Evolutionary conservation across 2,797 vertebrate genomes (phyloP).

Genomic region (Arctocebus calabarensis): DNA sequence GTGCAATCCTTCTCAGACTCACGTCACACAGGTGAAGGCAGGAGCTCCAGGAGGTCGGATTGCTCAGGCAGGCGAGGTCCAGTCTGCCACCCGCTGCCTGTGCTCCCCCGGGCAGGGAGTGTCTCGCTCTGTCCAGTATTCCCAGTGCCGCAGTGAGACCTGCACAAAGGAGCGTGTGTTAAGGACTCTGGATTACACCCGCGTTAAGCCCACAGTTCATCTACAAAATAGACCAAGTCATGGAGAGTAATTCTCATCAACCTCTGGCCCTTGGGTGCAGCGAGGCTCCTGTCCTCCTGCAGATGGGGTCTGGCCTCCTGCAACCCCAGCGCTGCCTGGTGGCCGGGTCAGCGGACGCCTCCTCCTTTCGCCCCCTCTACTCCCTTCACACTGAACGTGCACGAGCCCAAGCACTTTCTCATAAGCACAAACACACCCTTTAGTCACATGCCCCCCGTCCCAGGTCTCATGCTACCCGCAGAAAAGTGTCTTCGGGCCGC

Average conservation of each 20-base stretch:
- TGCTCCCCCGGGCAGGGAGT: not conserved
- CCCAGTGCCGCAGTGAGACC: no score
- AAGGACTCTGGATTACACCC: not conserved
- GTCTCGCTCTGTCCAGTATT: not conserved
- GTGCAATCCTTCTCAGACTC: not conserved
- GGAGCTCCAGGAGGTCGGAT: not conserved
- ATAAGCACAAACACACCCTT: not conserved
- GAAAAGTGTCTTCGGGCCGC: not conserved
- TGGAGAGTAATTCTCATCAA: not conserved
- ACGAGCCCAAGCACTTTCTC: accelerated
- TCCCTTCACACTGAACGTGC: not conserved
- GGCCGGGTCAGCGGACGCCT: no score
- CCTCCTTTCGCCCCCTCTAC: not conserved
- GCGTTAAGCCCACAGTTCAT: not conserved
- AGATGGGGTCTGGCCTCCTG: no score
- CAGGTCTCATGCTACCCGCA: not conserved
- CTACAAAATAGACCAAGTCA: not conserved
- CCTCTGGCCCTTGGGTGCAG: accelerated
- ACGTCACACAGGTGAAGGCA: not conserved
- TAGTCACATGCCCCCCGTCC: not conserved
- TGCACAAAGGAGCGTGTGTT: not conserved
- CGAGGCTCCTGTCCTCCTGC: not conserved
- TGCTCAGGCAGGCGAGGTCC: not conserved
- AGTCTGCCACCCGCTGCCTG: no score
- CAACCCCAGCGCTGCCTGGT: not conserved